phyloP scores from a whole-genome alignment of 2,888 invertebrate genomes.

The Portevinia maculata region DNA sequence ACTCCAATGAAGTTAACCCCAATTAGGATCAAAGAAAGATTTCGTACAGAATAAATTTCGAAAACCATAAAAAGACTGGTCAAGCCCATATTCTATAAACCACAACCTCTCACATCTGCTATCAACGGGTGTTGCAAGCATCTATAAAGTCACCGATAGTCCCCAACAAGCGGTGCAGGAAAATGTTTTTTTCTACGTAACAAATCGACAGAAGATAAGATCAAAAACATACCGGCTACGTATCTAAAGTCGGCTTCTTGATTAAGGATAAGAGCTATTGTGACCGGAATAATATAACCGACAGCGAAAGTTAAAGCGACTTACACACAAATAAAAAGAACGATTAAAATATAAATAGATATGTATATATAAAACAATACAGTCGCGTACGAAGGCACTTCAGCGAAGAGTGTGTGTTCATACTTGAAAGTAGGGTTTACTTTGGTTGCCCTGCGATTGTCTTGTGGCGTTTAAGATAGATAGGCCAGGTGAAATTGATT shows the following conservation, averaged over 20 bases:
- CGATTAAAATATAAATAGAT: constrained; percentile 28
- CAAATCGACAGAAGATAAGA: constrained; percentile 22
- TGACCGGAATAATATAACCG: constrained; percentile 15
- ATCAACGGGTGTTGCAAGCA: neutral
- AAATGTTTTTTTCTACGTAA: neutral
- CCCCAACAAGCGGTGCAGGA: neutral
- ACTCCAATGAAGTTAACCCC: too few relatives aligned
- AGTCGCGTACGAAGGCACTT: constrained; percentile 39
- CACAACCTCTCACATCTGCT: too few relatives aligned
- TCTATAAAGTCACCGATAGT: neutral
- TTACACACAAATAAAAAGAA: constrained; percentile 2
- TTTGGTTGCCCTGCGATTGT: constrained; percentile 32
- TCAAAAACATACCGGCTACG: constrained; percentile 10
- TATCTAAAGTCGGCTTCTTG: neutral
- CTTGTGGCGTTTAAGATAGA: constrained; percentile 55
- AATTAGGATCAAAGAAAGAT: too few relatives aligned
- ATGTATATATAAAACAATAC: constrained; percentile 18
- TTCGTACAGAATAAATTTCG: too few relatives aligned
- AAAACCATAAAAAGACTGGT: too few relatives aligned
- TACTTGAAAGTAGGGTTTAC: constrained; percentile 38
- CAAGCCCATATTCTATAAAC: too few relatives aligned
- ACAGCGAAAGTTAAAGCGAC: constrained; percentile 5
- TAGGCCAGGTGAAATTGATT: constrained; percentile 64
- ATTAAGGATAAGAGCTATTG: constrained; percentile 32
- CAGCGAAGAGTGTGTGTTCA: constrained; percentile 36